Percentiles rank a stretch among this genome's conserved stretches.
Evolutionary conservation across 1,140 invertebrate genomes (phyloP).

Genomic region (Bombus waltoni): DNA sequence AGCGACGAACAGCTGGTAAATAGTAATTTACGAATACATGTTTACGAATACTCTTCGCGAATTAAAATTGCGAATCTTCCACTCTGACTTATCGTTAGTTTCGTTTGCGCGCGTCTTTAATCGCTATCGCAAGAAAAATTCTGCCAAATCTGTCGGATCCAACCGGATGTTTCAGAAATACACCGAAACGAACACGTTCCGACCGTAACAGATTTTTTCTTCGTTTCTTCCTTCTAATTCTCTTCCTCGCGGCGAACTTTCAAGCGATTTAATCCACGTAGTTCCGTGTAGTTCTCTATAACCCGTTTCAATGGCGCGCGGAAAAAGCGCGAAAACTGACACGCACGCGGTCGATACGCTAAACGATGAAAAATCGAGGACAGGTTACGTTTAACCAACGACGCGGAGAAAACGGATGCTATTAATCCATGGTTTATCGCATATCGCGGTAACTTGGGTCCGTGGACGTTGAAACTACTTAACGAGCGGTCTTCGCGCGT

Average conservation of each 20-base stretch:
- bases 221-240: background rate
- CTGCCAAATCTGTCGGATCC: no score
- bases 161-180: no score
- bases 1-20: conserved; percentile 55
- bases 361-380: background rate
- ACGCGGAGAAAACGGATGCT: background rate
- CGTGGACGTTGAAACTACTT: background rate
- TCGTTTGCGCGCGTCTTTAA: no score
- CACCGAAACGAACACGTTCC: no score
- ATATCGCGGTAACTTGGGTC: background rate
- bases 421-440: background rate
- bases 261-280: background rate
- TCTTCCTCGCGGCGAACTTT: background rate
- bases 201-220: no score
- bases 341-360: background rate
- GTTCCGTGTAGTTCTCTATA: background rate
- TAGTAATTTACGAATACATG: no score
- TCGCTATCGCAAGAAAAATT: no score
- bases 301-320: background rate
- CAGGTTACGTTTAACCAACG: no score
- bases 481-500: background rate
- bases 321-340: background rate
- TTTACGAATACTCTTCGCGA: no score
- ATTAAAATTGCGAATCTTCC: no score
- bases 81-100: no score